A percentile compares a stretch with the other conserved stretches of the same genome.
These are phyloP conservation scores for Aviceda subcristata DNA, from an alignment of 2,113 vertebrate genomes.

Conservation along the genomic window DNA sequence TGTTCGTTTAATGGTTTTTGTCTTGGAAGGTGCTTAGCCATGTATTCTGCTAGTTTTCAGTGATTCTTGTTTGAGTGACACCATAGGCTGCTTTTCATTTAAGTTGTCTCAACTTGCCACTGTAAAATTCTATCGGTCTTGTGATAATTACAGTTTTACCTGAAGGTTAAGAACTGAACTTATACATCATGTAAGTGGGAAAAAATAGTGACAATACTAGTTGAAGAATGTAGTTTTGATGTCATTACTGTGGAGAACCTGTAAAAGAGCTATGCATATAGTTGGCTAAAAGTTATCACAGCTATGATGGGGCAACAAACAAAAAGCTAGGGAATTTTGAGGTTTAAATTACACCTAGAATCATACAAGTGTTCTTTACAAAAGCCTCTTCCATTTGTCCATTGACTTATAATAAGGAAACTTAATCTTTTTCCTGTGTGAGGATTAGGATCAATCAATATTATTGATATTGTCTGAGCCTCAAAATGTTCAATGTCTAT, in stretches of 20 bases:
- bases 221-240: not conserved
- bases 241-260: not conserved
- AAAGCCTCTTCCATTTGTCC: not conserved
- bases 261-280: not conserved
- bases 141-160: not conserved
- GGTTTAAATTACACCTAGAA: not conserved
- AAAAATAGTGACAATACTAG: not conserved
- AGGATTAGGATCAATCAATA: not conserved
- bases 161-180: not conserved
- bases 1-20: not conserved
- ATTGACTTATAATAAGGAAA: not conserved
- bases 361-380: not conserved
- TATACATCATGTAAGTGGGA: not conserved
- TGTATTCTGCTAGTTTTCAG: not conserved
- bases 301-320: not conserved
- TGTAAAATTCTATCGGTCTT: not conserved
- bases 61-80: not conserved
- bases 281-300: not conserved
- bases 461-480: not conserved
- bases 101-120: not conserved
- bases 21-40: not conserved
- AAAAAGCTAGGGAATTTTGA: not conserved
- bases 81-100: not conserved
- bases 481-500: not conserved
- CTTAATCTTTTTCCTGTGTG: not conserved